Evolutionary conservation across 2,797 vertebrate species (phyloP), one percentile per base, ranked within the genome.

Genomic region (Hoplostethus atlanticus): DNA sequence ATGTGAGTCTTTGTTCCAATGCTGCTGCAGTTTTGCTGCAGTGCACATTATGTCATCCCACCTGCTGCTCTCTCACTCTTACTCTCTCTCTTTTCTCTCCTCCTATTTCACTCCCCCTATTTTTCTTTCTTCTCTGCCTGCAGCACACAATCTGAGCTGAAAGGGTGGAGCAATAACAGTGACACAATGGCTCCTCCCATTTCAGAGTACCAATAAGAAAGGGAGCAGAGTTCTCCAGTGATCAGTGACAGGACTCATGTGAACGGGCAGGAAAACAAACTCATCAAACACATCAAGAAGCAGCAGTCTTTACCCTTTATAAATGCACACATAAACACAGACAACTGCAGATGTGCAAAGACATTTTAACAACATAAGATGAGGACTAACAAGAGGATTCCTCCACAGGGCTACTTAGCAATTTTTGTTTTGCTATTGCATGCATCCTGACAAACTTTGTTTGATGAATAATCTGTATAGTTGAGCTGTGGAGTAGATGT

Each of bases 1-100:
- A 78, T 82, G 82, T 90, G 88, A 90, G 82, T 84, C 87, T 92
- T 93, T 90, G 88, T 92, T 91, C 88, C 81, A 84, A 64, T 73
- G 88, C 79, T 91, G 91, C 93, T 94, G 95, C 94, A 94, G 93
- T 93, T 90, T 93, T 95, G 93, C 95, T 97, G 95, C 95, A 95
- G 91, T 94, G 95, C 92, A 92, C 93, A 91, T 93, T 87, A 77
- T 81, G 76, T 89, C 84, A 92, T 90, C 75, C 89, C 92, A 93
- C 92, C 91, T 92, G 92, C 92, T 94, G 91, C 89, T 83, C 89
- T 77, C 89, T 89, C 88, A 84, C 86, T 85, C 84, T 54, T 47
- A 70, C 67, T 87, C 81, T 71, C 78, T 90, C 79, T 83, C 65
- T 85, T 77, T 79, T 76, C 71, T 86, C 81, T 90, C 63, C 88